Evolutionary conservation across 2,113 vertebrate species (phyloP).

Genomic region (zebrafish (Danio rerio)): GRCz12tu NC_133185.1:36852501-36853000

Average conservation of each 20-base stretch:
- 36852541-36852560: constrained; percentile 22
- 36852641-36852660: constrained; percentile 48
- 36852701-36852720: constrained; percentile 65
- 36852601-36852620: constrained; percentile 61
- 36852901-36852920: constrained; percentile 1
- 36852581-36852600: constrained; percentile 45
- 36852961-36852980: not conserved
- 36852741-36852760: constrained; percentile 55
- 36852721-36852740: constrained; percentile 44
- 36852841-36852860: constrained; percentile 8
- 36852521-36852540: constrained; percentile 17
- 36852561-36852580: constrained; percentile 31
- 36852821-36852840: constrained; percentile 58
- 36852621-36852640: constrained; percentile 61
- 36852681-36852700: constrained; percentile 68
- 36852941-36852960: constrained; percentile 2
- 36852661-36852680: constrained; percentile 61
- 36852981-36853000: not conserved
- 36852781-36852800: constrained; percentile 55
- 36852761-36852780: constrained; percentile 42
- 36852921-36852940: not conserved
- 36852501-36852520: not conserved
- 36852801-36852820: constrained; percentile 33
- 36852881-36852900: not conserved
- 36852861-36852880: constrained; percentile 57